Evolutionary conservation across 2,797 vertebrate genomes (phyloP).

Genomic region (Parambassis ranga): DNA sequence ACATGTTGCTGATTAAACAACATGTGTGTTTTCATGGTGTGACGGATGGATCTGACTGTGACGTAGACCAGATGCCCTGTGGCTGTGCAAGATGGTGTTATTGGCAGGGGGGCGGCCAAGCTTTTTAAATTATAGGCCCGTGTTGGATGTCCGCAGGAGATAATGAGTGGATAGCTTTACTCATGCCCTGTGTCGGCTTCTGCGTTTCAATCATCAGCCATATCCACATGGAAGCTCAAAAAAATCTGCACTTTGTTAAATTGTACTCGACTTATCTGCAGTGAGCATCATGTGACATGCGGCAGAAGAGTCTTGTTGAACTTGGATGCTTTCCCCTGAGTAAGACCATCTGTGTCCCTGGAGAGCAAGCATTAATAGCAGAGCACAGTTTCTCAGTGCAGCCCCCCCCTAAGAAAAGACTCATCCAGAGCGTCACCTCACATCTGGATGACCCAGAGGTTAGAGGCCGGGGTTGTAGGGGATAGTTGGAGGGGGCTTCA

Average conservation of each 20-base stretch:
- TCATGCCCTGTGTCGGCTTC: conserved; percentile 47
- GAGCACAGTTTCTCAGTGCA: conserved; percentile 68
- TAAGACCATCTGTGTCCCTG: conserved; percentile 69
- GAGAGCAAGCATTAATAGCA: conserved; percentile 51
- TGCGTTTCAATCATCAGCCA: conserved; percentile 58
- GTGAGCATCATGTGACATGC: conserved; percentile 56
- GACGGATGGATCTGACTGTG: conserved; percentile 35
- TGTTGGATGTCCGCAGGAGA: conserved; percentile 44
- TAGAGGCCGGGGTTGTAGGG: conserved; percentile 37
- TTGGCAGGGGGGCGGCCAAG: conserved; percentile 20
- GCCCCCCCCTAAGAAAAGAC: conserved; percentile 65
- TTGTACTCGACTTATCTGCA: conserved; percentile 39
- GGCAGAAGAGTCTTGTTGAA: conserved; percentile 58
- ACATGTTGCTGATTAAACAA: conserved; percentile 39
- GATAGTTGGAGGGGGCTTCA: conserved; percentile 37
- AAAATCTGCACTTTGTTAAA: conserved; percentile 64
- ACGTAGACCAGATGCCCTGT: conserved; percentile 44
- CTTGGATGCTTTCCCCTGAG: conserved; percentile 55
- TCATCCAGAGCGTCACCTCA: conserved; percentile 59
- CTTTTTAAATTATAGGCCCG: conserved; percentile 65
- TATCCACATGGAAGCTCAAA: conserved; percentile 55
- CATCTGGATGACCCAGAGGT: conserved; percentile 74
- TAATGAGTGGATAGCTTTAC: conserved; percentile 70
- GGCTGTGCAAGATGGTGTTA: conserved; percentile 27
- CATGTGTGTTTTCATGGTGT: conserved; percentile 41